These are phyloP conservation scores for Morelia viridis DNA, from an alignment of 2,797 vertebrate genomes.

Conservation along the genomic window DNA sequence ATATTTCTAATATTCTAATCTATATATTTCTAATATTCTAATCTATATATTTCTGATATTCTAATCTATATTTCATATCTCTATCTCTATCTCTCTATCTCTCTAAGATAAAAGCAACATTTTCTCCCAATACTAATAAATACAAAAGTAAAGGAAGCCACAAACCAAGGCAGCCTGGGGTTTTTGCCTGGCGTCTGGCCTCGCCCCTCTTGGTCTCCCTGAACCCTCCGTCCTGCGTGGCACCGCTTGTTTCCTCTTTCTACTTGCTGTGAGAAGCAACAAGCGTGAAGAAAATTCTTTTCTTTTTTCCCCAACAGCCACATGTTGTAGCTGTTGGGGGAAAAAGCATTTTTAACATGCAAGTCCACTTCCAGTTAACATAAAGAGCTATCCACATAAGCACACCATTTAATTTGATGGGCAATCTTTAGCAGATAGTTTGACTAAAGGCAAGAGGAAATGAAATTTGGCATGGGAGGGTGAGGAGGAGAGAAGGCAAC, in stretches of 20 bases:
- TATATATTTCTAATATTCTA: too few species aligned
- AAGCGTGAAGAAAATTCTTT: not conserved
- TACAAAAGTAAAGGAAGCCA: not conserved
- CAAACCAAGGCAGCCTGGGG: not conserved
- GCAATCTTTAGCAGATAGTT: conserved; percentile 9
- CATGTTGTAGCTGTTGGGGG: too few species aligned
- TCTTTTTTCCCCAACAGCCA: not conserved
- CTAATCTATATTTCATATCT: too few species aligned
- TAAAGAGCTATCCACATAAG: not conserved
- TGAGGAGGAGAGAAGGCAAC: not conserved
- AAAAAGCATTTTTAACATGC: not conserved
- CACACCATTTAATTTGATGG: conserved; percentile 24
- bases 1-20: too few species aligned
- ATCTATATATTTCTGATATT: too few species aligned
- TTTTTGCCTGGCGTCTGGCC: not conserved
- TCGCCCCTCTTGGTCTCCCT: not conserved
- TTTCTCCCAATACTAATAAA: not conserved
- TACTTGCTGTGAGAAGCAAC: conserved; percentile 9
- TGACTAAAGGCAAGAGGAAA: conserved; percentile 6
- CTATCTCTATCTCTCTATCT: too few species aligned
- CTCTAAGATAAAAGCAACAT: not conserved
- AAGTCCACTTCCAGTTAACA: conserved; percentile 12
- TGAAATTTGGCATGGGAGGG: not conserved
- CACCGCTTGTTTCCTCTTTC: not conserved
- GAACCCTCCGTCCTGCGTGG: not conserved